phyloP scores from a whole-genome alignment of 2,797 vertebrate species.

The Melanitta fusca region DNA sequence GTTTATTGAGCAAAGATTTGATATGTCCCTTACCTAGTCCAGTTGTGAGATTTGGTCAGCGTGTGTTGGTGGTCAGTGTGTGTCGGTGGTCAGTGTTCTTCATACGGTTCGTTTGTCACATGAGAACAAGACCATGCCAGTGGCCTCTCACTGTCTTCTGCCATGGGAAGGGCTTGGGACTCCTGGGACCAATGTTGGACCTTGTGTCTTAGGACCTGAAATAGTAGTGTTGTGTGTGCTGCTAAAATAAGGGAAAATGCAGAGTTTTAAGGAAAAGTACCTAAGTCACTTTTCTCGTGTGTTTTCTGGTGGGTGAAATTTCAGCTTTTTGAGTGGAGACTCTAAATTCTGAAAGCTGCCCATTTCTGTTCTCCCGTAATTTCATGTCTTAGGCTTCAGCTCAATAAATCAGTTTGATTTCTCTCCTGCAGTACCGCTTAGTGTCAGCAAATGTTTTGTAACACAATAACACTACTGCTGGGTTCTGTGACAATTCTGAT shows the following conservation, averaged over 20 bases:
- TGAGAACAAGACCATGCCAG: background rate
- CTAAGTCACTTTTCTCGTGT: background rate
- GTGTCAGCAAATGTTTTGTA: background rate
- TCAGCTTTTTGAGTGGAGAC: background rate
- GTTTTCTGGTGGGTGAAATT: background rate
- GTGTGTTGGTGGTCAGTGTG: background rate
- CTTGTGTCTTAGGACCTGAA: background rate
- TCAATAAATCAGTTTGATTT: background rate
- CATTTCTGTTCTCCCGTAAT: background rate
- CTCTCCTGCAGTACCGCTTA: background rate
- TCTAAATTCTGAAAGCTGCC: background rate
- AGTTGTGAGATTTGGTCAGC: background rate
- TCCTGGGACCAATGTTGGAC: background rate
- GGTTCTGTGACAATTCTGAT: background rate
- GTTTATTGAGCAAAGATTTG: background rate
- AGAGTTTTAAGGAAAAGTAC: background rate
- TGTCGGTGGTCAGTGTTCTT: background rate
- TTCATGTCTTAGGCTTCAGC: background rate
- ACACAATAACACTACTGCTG: accelerated
- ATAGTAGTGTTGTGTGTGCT: background rate
- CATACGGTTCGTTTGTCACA: background rate
- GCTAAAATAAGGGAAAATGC: background rate
- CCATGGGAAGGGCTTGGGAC: background rate
- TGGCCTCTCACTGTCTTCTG: background rate
- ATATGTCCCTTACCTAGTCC: background rate